Evolutionary conservation across 2,113 vertebrate species (phyloP).

Genomic region (Pachycephala philippinensis): DNA sequence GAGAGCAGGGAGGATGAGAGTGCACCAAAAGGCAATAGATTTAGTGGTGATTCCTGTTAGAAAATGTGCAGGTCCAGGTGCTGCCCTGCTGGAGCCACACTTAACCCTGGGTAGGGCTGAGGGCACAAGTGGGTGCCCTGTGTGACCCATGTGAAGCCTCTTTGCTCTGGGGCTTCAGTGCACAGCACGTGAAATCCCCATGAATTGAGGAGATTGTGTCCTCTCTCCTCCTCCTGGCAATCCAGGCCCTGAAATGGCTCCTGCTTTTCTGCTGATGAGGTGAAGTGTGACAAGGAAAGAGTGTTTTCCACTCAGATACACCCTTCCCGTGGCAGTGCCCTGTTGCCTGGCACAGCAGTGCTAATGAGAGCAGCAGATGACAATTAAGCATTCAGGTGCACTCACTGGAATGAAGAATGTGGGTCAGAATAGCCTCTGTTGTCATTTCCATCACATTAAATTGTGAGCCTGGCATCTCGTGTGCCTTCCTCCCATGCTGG

Average conservation of each 20-base stretch:
- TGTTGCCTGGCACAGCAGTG: background rate
- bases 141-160: background rate
- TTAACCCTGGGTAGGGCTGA: background rate
- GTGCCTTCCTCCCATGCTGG: accelerated
- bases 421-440: background rate
- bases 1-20: background rate
- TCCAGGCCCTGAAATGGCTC: background rate
- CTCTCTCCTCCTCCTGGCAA: background rate
- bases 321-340: background rate
- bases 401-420: background rate
- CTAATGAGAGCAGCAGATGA: background rate
- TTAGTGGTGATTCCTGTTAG: background rate
- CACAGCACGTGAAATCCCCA: background rate
- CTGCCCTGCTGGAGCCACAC: background rate
- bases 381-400: background rate
- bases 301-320: background rate
- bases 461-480: background rate
- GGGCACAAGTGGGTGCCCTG: background rate
- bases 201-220: background rate
- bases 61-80: background rate
- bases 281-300: background rate
- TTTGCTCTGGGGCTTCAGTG: background rate
- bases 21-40: background rate
- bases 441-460: background rate
- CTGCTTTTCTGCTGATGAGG: background rate